These are phyloP conservation scores for Phenganax subtilis DNA, from an alignment of 92 coral and sea anemone genomes.

Conservation along the genomic window DNA sequence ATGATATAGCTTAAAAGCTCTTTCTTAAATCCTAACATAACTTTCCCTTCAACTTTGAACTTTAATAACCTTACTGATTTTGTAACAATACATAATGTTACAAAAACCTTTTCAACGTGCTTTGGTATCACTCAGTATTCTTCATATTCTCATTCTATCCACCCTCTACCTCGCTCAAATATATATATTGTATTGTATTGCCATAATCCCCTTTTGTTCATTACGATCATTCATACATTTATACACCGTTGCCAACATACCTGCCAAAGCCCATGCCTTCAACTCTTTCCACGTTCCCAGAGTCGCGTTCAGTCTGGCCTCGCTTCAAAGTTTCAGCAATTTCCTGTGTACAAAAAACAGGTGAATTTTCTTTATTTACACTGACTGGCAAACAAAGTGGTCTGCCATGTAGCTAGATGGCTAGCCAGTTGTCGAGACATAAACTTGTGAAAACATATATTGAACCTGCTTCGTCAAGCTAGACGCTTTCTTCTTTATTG, in stretches of 20 bases:
- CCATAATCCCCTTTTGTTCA: too few relatives aligned
- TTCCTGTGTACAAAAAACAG: conserved; percentile 47
- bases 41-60: too few relatives aligned
- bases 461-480: conserved; percentile 79
- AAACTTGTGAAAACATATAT: neutral
- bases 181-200: too few relatives aligned
- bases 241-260: conserved; percentile 30
- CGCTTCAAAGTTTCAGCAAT: conserved; percentile 72
- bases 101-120: too few relatives aligned
- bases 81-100: too few relatives aligned
- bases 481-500: conserved; percentile 53
- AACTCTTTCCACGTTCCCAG: conserved; percentile 81
- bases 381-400: neutral
- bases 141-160: too few relatives aligned
- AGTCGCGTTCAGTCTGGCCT: conserved; percentile 85
- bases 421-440: neutral
- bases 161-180: too few relatives aligned
- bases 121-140: too few relatives aligned
- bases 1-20: too few relatives aligned
- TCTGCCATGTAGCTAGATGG: neutral
- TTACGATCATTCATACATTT: too few relatives aligned
- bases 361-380: neutral
- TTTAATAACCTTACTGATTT: too few relatives aligned
- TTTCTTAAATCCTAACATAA: too few relatives aligned
- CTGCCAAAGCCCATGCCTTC: conserved; percentile 99